Base-by-base conservation (phyloP, 2,113 vertebrate species). In the Dromaius novaehollandiae region DNA sequence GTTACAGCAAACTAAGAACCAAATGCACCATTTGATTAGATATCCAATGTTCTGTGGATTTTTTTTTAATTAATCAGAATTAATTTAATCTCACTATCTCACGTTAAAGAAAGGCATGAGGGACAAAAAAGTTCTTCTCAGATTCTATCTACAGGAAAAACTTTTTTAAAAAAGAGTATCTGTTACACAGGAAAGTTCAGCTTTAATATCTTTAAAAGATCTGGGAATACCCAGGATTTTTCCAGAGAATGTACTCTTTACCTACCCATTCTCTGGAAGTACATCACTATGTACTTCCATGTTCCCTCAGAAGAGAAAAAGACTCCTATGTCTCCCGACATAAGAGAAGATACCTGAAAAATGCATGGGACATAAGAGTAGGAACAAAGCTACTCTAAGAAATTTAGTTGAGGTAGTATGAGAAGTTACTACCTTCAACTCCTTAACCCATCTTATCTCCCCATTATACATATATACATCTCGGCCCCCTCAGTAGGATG, bases 131-230 rank as follows among this genome's bases (percentile, higher is more conserved):
- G 22, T 19, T 30, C 32, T 71, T 84, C 42, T 87, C 46, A 30
- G 28, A 79, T 91, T 87, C 84, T 88, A 87, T 64, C 70, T 40
- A 64, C 24, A 89, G 51, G 46, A 91, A 78, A 74, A 93, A 32
- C 7, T 2, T 19, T 64, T 48, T 48, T 48, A 13, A 19, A 48
- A 50, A 38, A 60, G 63, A 46, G 30, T 10, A 7, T 26, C 38
- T 81, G 73, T 46, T 75, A 40, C 24, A 32, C 20, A 82, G 20
- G 38, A 95, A 32, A 81, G 6, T 64, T 83, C 60, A 93, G 34
- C 26, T 89, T 93, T 89, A 82, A 34, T 9, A 87, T 38, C 38
- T 38, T 38, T 75, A 64, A 50, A 79, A 8, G 38, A 48, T 64
- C 61, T 36, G 10, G 76, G 13, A 7, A 75, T 10, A 64, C 0